Evolutionary conservation across 2,113 vertebrate genomes (phyloP), one percentile per base, ranked within the genome.

Genomic region (Protobothrops flavoviridis): DNA sequence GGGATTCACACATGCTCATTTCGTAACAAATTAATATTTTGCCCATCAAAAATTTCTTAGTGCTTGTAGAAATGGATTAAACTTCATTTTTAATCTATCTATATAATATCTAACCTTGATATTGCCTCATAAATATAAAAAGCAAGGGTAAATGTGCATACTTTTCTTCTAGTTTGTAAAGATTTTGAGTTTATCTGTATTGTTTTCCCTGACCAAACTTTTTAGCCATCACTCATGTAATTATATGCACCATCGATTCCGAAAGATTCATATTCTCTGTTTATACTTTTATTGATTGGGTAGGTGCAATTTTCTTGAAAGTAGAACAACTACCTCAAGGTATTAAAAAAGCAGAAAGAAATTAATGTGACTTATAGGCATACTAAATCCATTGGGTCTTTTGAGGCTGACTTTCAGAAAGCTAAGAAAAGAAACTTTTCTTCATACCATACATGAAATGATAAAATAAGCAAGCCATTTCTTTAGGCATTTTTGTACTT

Each of bases 261-360:
- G 95, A 96, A 97, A 96, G 94, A 96, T 96, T 97, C 96, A 95
- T 95, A 96, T 96, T 95, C 96, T 94, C 95, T 90, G 87, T 85
- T 24, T 91, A 96, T 96, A 93, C 95, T 96, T 95, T 96, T 95
- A 97, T 96, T 97, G 97, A 97, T 97, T 96, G 93, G 85, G 92
- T 93, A 92, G 96, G 94, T 85, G 92, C 97, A 94, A 96, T 97
- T 93, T 98, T 98, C 96, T 88, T 97, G 95, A 97, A 97, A 92
- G 85, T 87, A 96, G 95, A 96, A 94, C 93, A 95, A 96, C 91
- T 95, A 96, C 94, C 95, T 95, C 93, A 87, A 95, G 95, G 93
- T 97, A 95, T 45, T 96, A 94, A 97, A 96, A 93, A 92, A 95
- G 94, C 29, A 59, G 33, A 91, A 95, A 90, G 45, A 97, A 97